Conservation (phyloP, 2,797 vertebrate genomes). For the Gymnothorax javanicus region DNA sequence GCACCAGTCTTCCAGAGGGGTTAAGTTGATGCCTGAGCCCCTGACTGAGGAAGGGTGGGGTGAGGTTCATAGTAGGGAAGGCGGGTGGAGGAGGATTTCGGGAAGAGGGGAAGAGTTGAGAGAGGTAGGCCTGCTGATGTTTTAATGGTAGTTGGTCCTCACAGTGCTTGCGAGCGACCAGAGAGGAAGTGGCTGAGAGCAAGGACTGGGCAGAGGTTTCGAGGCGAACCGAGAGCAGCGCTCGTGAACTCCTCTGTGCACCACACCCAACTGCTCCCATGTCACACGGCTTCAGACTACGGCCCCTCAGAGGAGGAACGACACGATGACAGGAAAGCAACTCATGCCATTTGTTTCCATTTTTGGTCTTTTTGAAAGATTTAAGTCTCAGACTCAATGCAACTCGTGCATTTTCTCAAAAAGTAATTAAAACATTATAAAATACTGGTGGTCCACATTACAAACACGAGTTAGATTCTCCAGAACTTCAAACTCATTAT, state of each 20-base stretch:
- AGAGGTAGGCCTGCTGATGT: background rate
- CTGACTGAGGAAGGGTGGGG: slow-evolving; percentile 36
- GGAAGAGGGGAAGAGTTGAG: background rate
- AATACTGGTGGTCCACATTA: background rate
- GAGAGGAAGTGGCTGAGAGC: background rate
- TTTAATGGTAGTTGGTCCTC: background rate
- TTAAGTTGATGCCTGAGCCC: slow-evolving; percentile 31
- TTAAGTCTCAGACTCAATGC: background rate
- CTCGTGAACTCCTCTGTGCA: background rate
- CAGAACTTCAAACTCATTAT: background rate
- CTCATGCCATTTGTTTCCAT: background rate
- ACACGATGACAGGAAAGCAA: background rate
- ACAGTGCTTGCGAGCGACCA: background rate
- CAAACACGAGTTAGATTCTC: background rate
- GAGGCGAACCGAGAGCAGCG: background rate
- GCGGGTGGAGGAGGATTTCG: background rate
- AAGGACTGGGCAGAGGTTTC: background rate
- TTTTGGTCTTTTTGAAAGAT: background rate
- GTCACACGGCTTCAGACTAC: background rate
- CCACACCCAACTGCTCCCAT: background rate
- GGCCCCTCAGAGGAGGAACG: background rate
- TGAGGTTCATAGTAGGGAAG: too few relatives aligned
- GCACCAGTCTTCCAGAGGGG: background rate
- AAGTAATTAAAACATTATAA: background rate
- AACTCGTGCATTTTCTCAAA: background rate